phyloP scores from a whole-genome alignment of 2,888 invertebrate genomes.

The Hesperia comma region DNA sequence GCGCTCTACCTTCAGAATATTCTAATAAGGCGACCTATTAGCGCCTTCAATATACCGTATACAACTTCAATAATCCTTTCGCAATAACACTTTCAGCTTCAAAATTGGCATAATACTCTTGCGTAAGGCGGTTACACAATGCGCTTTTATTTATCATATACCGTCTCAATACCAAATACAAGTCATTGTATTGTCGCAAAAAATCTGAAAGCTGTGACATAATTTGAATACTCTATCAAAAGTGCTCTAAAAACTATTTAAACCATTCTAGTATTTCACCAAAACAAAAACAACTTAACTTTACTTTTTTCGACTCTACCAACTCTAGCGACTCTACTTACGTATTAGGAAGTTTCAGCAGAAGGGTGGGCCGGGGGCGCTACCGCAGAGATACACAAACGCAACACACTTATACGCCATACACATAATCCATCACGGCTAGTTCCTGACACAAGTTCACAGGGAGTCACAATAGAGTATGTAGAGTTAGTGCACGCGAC shows the following conservation, averaged over 20 bases:
- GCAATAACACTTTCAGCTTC: slow-evolving; percentile 57
- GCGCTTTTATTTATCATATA: slow-evolving; percentile 35
- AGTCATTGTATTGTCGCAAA: slow-evolving; percentile 32
- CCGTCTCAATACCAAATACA: slow-evolving; percentile 33
- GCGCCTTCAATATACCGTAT: slow-evolving; percentile 51
- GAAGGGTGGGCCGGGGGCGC: slow-evolving; percentile 72
- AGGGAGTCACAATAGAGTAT: slow-evolving; percentile 39
- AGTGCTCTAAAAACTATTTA: slow-evolving; percentile 17
- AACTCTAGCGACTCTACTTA: slow-evolving; percentile 45
- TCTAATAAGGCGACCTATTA: slow-evolving; percentile 57
- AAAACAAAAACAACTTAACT: slow-evolving; percentile 9
- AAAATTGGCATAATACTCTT: slow-evolving; percentile 53
- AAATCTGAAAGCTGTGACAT: slow-evolving; percentile 36
- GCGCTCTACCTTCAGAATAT: slow-evolving; percentile 41
- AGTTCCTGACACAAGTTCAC: slow-evolving; percentile 25
- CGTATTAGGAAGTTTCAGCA: slow-evolving; percentile 50
- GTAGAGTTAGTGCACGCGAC: slow-evolving; percentile 60
- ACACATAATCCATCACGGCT: slow-evolving; percentile 76
- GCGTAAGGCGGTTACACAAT: slow-evolving; percentile 48
- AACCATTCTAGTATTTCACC: background rate
- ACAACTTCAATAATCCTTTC: slow-evolving; percentile 45
- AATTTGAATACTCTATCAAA: slow-evolving; percentile 27
- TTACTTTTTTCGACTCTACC: background rate
- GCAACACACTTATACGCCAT: slow-evolving; percentile 71
- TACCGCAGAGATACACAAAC: slow-evolving; percentile 66